Base-by-base conservation (phyloP, 2,888 invertebrate species). In the Drosophila nr. fundita region DNA sequence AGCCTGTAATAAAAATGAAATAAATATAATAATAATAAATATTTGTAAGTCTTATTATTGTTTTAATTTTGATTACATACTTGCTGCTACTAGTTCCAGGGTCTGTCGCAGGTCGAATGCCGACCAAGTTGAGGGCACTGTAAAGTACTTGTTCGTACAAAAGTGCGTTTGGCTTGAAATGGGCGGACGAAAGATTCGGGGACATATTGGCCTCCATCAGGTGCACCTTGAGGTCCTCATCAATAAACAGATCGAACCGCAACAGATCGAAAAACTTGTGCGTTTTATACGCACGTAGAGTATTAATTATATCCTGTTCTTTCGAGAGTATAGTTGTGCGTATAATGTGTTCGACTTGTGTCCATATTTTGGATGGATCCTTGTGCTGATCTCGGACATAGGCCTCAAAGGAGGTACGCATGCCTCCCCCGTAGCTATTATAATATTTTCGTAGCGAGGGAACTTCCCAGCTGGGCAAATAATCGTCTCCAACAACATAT, bases 191-290 rank as follows among this genome's bases (percentile, higher is more conserved):
- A 68, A 99, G 94, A 94, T 99, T 99, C 0, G 99, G 99, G 18
- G 98, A 98, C 99, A 99, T 99, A 91, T 99, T 99, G 0, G 98
- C 99, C 94, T 99, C 99, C 95, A 99, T 96, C 8, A 98, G 94
- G 89, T 95, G 97, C 0, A 99, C 97, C 57, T 96, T 96, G 0
- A 99, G 92, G 62, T 98, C 94, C 79, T 97, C 96, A 91, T 99
- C 98, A 3, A 99, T 94, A 0, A 98, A 96, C 91, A 99, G 96
- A 93, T 99, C 99, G 91, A 99, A 97, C 36, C 99, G 95, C 93
- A 98, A 96, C 94, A 99, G 94, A 93, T 99, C 99, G 93, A 99
- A 99, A 92, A 98, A 99, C 86, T 96, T 96, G 24, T 94, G 93
- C 0, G 94, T 94, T 64, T 89, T 91, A 68, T 92, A 92, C 0